Conservation (phyloP, 2,888 invertebrate genomes). For the Notodonta dromedarius region DNA sequence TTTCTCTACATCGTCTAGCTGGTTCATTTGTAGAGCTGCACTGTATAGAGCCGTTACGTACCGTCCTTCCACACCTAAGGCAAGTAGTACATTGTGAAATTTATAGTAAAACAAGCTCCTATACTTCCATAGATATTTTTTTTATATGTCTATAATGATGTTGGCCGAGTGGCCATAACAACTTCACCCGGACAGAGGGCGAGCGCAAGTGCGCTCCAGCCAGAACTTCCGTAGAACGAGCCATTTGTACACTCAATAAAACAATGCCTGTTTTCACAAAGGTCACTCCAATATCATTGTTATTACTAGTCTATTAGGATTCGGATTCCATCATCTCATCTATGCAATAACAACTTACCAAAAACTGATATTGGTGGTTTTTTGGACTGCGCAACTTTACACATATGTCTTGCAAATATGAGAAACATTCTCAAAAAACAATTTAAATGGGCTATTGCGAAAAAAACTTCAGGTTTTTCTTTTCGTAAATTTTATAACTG, state of each 20-base stretch:
- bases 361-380: slow-evolving; percentile 63
- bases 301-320: background rate
- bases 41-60: slow-evolving; percentile 70
- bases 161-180: too few relatives aligned
- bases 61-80: slow-evolving; percentile 66
- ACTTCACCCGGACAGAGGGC: too few relatives aligned
- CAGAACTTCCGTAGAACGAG: too few relatives aligned
- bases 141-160: too few relatives aligned
- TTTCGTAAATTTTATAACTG: background rate
- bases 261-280: too few relatives aligned
- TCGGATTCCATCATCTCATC: background rate
- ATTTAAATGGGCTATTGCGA: background rate
- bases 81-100: background rate
- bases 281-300: too few relatives aligned
- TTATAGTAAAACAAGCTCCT: background rate
- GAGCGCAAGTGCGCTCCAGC: too few relatives aligned
- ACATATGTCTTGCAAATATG: slow-evolving; percentile 47
- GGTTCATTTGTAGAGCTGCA: slow-evolving; percentile 57
- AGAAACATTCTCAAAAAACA: slow-evolving; percentile 44
- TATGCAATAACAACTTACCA: slow-evolving; percentile 45
- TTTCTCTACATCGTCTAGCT: slow-evolving; percentile 62
- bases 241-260: background rate
- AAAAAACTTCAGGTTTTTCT: background rate
- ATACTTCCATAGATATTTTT: background rate
- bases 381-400: slow-evolving; percentile 28